Conservation (phyloP, 2,888 invertebrate species). For the Drosophila diplacantha region DNA sequence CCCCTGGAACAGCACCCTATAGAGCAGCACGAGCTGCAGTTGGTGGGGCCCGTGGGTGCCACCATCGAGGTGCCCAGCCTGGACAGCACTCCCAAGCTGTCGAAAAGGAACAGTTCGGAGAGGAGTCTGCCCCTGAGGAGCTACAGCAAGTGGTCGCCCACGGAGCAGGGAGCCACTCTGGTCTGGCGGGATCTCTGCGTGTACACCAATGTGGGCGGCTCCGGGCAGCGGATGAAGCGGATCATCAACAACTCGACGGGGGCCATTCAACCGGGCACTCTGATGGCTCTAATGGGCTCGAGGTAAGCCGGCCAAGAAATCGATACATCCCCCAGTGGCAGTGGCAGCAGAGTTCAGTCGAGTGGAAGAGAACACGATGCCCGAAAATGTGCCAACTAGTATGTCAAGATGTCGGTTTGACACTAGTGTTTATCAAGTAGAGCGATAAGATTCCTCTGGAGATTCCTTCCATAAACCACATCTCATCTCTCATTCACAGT, state of each 20-base stretch:
- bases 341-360: conserved; percentile 9
- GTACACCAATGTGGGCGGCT: conserved; percentile 79
- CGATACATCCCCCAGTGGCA: conserved; percentile 12
- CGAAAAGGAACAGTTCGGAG: conserved; percentile 75
- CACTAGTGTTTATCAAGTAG: background rate
- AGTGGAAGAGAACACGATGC: conserved; percentile 27
- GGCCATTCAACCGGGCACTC: conserved; percentile 87
- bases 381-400: conserved; percentile 29
- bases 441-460: conserved; percentile 18
- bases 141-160: conserved; percentile 80
- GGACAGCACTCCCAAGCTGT: conserved; percentile 60
- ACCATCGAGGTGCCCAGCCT: conserved; percentile 48
- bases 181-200: conserved; percentile 89
- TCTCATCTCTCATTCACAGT: conserved; percentile 63
- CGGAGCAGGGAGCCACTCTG: conserved; percentile 84
- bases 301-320: conserved; percentile 80
- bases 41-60: conserved; percentile 37
- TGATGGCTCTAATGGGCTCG: conserved; percentile 91
- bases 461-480: conserved; percentile 2
- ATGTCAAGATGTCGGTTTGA: conserved; percentile 11
- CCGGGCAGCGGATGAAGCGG: conserved; percentile 81
- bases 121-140: conserved; percentile 76
- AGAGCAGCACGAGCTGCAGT: conserved; percentile 57
- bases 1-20: conserved; percentile 21
- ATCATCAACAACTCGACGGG: conserved; percentile 91